Evolutionary conservation across 2,888 invertebrate genomes (phyloP), one percentile per base, ranked within the genome.

Genomic region (Asteroscopus sphinx): DNA sequence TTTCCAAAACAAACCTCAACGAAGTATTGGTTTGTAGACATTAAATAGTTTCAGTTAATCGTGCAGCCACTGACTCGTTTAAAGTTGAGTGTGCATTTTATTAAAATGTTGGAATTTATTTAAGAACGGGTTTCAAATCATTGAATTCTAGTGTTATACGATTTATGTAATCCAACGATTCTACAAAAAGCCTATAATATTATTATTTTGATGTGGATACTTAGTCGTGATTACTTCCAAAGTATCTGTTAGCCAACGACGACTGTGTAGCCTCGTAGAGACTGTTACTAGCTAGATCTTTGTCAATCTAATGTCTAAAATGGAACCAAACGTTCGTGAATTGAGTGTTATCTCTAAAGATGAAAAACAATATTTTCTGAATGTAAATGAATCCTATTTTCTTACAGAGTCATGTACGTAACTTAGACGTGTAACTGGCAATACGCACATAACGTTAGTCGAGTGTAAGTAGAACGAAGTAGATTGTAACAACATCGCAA

Each of bases 361-460:
- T 81, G 73, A 82, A 83, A 81, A 73, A 57, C 51, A 82, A 83
- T 93, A 93, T 94, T 94, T 93, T 93, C 91, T 89, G 85, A 92
- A 86, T 82, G 88, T 76, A 89, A 91, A 88, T 86, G 73, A 91
- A 89, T 88, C 90, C 90, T 93, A 93, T 93, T 93, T 94, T 93
- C 93, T 89, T 93, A 93, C 91, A 87, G 83, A 87, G 72, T 81
- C 80, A 83, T 87, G 84, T 90, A 90, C 84, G 85, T 90, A 88
- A 86, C 78, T 87, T 91, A 91, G 88, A 81, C 75, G 80, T 88
- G 79, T 86, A 88, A 88, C 87, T 86, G 87, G 87, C 87, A 89
- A 90, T 86, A 91, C 92, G 92, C 90, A 93, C 91, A 92, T 87
- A 81, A 80, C 49, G 68, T 81, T 86, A 90, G 58, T 60, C 80